Conservation (phyloP, 53 echinoderm and acorn worm species). For the Apostichopus leukothele region DNA sequence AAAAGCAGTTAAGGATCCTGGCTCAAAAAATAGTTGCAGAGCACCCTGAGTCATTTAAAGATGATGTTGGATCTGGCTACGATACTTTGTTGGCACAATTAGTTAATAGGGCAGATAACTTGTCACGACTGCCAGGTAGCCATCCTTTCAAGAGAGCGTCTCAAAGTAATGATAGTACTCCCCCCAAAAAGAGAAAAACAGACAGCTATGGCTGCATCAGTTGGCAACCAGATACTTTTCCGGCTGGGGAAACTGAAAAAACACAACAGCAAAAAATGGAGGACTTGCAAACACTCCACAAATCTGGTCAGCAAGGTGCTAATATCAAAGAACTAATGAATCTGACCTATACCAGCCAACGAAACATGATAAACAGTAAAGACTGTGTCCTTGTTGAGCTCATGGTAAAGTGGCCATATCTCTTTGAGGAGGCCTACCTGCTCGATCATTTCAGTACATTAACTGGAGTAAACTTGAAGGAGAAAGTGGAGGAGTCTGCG, state of each 20-base stretch:
- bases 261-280: constrained; percentile 41
- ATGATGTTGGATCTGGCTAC: constrained; percentile 44
- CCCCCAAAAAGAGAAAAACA: constrained; percentile 12
- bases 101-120: constrained; percentile 49
- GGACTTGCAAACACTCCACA: constrained; percentile 46
- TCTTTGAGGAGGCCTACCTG: constrained; percentile 53
- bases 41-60: constrained; percentile 24
- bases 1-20: not conserved
- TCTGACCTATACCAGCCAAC: constrained; percentile 49
- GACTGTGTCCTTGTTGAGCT: constrained; percentile 53
- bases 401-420: constrained; percentile 52
- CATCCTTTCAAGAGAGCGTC: constrained; percentile 8
- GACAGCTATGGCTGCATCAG: constrained; percentile 59
- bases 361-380: constrained; percentile 38
- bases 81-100: constrained; percentile 55
- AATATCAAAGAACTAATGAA: constrained; percentile 20
- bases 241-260: constrained; percentile 48
- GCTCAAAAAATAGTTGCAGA: constrained; percentile 24
- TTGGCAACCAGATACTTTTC: constrained; percentile 48
- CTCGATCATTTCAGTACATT: constrained; percentile 54
- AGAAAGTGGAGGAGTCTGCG: constrained; percentile 39
- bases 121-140: constrained; percentile 12
- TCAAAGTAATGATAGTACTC: constrained; percentile 32
- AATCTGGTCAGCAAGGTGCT: constrained; percentile 17
- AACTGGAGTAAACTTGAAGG: constrained; percentile 54